Evolutionary conservation across 2,888 invertebrate species (phyloP), one percentile per base, ranked within the genome.

Genomic region (Charanyca ferruginea): DNA sequence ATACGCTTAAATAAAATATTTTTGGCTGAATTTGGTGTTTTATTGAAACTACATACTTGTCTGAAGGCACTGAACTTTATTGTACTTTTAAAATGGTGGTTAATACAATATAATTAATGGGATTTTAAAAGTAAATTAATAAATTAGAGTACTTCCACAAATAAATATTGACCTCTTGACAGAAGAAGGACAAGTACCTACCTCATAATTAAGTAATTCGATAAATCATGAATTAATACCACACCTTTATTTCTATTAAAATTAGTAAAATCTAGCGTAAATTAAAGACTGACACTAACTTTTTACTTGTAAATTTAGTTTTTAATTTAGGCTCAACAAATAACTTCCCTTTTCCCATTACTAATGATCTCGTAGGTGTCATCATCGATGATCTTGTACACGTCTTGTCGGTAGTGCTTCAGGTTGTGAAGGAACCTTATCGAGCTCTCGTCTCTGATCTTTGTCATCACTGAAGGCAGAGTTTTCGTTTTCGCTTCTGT

Each of bases 401-500:
- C 90, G 81, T 97, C 97, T 72, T 97, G 96, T 18, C 97, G 91
- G 89, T 97, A 97, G 85, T 96, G 93, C 52, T 96, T 94, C 49
- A 97, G 90, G 89, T 97, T 96, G 85, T 97, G 96, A 13, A 97
- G 93, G 87, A 97, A 96, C 6, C 96, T 86, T 44, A 89, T 91
- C 5, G 97, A 96, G 81, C 97, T 97, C 78, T 97, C 96, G 68
- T 97, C 97, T 55, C 97, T 96, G 32, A 98, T 95, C 83, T 97
- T 97, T 9, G 97, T 96, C 49, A 98, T 94, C 3, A 97, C 97
- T 0, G 96, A 96, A 0, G 97, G 97, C 3, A 98, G 91, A 1
- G 96, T 96, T 23, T 93, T 89, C 13, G 97, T 95, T n/a, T 94
- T 93, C 0, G 97, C 97, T 71, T 96, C 96, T 0, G 91, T 86